phyloP scores from a whole-genome alignment of 2,113 vertebrate genomes.

The Pithys albifrons region DNA sequence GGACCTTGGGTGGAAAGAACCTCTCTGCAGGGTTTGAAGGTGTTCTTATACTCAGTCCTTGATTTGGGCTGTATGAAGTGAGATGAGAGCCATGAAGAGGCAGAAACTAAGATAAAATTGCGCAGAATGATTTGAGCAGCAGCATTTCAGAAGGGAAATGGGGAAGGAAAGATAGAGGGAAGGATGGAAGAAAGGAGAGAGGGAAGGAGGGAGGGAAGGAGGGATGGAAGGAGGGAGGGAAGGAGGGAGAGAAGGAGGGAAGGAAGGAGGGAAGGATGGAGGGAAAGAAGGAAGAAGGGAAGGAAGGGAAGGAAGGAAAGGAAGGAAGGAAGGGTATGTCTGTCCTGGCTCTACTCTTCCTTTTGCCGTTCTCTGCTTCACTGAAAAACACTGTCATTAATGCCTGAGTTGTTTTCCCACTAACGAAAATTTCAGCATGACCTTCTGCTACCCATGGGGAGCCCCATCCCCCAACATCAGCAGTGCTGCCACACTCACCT shows the following conservation, averaged over 20 bases:
- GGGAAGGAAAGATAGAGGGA: background rate
- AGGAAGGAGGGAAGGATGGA: background rate
- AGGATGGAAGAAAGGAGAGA: background rate
- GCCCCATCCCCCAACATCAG: accelerated
- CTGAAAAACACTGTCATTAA: background rate
- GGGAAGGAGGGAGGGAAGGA: background rate
- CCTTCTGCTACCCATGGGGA: background rate
- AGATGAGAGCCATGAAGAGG: background rate
- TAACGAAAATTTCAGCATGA: background rate
- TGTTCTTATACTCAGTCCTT: background rate
- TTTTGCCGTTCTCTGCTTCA: background rate
- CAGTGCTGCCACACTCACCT: slow-evolving; percentile 52
- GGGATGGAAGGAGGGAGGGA: background rate
- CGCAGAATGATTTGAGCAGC: background rate
- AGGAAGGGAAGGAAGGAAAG: background rate
- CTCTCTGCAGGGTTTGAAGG: background rate
- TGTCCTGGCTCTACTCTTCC: accelerated
- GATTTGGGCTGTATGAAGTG: background rate
- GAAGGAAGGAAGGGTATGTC: background rate
- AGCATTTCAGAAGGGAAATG: background rate
- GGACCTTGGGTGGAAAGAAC: background rate
- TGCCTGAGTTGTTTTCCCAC: background rate
- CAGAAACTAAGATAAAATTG: background rate
- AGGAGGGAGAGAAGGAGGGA: background rate
- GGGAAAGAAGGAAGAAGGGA: background rate